phyloP scores from a whole-genome alignment of 2,888 invertebrate genomes.

The Aspidiotus destructor region DNA sequence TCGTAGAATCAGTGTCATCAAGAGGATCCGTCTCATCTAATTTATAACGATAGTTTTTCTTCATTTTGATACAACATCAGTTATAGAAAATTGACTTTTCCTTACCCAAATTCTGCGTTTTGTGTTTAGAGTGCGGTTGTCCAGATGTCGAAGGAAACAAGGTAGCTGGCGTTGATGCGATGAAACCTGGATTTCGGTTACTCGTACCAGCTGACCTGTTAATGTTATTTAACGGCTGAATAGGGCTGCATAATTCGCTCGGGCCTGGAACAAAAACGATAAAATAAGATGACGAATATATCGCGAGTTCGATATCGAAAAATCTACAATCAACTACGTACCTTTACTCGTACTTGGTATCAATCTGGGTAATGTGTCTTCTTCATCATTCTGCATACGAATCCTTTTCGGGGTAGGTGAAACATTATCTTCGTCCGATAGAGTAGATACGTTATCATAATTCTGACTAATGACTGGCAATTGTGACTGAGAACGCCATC shows the following conservation, averaged over 20 bases:
- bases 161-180: slow-evolving; percentile 20
- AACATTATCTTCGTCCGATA: slow-evolving; percentile 18
- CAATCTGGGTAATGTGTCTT: not conserved
- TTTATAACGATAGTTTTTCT: too few relatives aligned
- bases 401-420: slow-evolving; percentile 26
- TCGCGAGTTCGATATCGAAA: not conserved
- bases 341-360: slow-evolving; percentile 7
- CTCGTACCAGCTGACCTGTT: slow-evolving; percentile 21
- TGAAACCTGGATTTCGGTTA: slow-evolving; percentile 15
- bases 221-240: slow-evolving; percentile 10
- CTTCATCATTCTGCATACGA: slow-evolving; percentile 8
- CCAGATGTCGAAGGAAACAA: not conserved
- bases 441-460: slow-evolving; percentile 15
- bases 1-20: slow-evolving; percentile 5
- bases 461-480: not conserved
- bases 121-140: not conserved
- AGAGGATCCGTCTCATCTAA: slow-evolving; percentile 7
- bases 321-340: not conserved
- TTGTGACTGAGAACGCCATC: slow-evolving; percentile 20
- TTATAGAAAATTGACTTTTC: too few relatives aligned
- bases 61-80: too few relatives aligned
- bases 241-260: slow-evolving; percentile 11
- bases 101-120: slow-evolving; percentile 3
- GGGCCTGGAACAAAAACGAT: not conserved
- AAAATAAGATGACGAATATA: not conserved